Conservation (phyloP, 2,113 vertebrate genomes). For the Heterocephalus glaber region DNA sequence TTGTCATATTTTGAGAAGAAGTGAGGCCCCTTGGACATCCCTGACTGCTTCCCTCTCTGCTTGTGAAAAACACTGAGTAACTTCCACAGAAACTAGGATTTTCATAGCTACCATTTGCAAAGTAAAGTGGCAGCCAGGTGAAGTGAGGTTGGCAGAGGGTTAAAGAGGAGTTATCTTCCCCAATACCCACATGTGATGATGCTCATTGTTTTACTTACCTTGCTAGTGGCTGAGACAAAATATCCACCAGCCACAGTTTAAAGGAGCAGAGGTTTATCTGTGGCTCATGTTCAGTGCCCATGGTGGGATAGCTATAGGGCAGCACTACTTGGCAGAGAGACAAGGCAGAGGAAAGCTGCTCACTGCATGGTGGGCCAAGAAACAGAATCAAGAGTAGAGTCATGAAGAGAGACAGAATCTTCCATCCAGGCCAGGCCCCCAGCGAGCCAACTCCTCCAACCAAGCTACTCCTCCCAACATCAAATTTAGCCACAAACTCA, state of each 20-base stretch:
- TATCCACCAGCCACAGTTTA: neutral
- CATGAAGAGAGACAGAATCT: neutral
- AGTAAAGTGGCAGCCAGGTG: neutral
- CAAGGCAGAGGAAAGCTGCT: neutral
- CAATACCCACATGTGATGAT: neutral
- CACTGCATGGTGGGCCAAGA: neutral
- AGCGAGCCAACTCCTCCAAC: neutral
- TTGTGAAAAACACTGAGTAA: neutral
- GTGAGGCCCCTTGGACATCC: neutral
- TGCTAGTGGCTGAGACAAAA: neutral
- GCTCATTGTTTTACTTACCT: neutral
- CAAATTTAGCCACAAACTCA: neutral
- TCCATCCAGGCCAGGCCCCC: neutral
- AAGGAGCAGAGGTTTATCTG: neutral
- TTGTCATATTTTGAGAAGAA: neutral
- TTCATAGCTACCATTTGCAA: neutral
- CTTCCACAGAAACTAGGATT: neutral
- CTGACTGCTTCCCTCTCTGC: neutral
- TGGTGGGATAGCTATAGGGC: neutral
- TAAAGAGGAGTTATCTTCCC: neutral
- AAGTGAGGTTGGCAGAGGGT: neutral
- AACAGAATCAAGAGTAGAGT: neutral
- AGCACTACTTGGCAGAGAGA: neutral
- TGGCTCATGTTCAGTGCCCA: neutral
- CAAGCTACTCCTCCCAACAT: neutral